Conservation (phyloP, 2,797 vertebrate genomes). For the Tauraco hartlaubi region DNA sequence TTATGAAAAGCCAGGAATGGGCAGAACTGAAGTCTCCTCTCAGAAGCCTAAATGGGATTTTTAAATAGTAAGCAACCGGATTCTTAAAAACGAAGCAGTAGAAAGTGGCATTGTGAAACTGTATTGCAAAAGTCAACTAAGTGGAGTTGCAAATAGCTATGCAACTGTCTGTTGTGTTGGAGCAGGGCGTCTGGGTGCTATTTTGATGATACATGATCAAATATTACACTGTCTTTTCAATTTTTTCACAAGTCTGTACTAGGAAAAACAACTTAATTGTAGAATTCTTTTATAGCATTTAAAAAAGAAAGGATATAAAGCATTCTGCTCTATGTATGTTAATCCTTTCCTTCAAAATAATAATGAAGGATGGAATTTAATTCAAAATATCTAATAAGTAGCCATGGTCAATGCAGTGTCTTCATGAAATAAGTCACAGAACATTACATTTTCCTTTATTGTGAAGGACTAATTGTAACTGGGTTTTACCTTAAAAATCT, state of each 20-base stretch:
- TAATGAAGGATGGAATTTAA: neutral
- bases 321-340: neutral
- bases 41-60: neutral
- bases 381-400: neutral
- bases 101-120: neutral
- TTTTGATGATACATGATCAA: neutral
- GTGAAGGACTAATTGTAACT: neutral
- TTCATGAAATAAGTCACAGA: neutral
- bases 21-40: neutral
- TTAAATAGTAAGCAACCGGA: fast-evolving
- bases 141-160: neutral
- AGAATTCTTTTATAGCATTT: neutral
- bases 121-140: neutral
- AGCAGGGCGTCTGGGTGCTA: neutral
- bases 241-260: neutral
- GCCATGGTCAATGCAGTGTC: neutral
- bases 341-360: neutral
- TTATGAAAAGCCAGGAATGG: neutral
- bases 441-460: neutral
- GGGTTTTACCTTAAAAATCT: neutral
- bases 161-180: neutral
- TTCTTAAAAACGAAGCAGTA: neutral
- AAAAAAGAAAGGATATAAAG: neutral
- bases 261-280: neutral
- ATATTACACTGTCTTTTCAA: neutral